phyloP scores from a whole-genome alignment of 1,140 invertebrate species.

The Geopemphigus sp. region DNA sequence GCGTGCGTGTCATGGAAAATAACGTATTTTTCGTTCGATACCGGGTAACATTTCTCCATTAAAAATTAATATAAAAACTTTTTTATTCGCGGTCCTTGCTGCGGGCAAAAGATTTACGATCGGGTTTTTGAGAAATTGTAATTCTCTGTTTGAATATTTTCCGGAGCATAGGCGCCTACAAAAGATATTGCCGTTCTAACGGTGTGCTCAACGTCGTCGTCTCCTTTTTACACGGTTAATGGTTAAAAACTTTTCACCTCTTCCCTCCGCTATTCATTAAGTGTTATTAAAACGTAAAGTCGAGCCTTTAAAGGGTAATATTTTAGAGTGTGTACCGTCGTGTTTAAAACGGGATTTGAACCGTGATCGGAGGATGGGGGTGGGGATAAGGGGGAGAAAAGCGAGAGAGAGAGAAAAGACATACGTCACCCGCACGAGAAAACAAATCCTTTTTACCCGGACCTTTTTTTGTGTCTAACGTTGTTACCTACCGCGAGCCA shows the following conservation, averaged over 20 bases:
- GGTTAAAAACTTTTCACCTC: slow-evolving; percentile 30
- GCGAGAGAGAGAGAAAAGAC: no score
- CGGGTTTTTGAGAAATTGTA: slow-evolving; percentile 10
- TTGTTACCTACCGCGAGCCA: neutral
- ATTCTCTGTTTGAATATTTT: slow-evolving; percentile 7
- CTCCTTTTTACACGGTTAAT: slow-evolving; percentile 30
- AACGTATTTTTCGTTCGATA: slow-evolving; percentile 22
- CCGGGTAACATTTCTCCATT: slow-evolving; percentile 4
- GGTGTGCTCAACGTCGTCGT: neutral
- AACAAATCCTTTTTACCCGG: neutral
- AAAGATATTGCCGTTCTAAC: slow-evolving; percentile 4
- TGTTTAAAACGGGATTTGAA: neutral
- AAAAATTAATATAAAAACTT: slow-evolving; percentile 47
- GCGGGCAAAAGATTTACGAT: slow-evolving; percentile 30
- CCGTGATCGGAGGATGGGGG: no score
- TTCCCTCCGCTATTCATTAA: slow-evolving; percentile 19
- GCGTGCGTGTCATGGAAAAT: neutral
- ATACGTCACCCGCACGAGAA: neutral
- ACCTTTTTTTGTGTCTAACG: neutral
- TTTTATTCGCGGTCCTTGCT: slow-evolving; percentile 22
- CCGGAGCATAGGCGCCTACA: slow-evolving; percentile 1
- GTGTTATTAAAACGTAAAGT: slow-evolving; percentile 24
- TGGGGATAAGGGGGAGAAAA: neutral
- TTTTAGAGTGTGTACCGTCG: neutral
- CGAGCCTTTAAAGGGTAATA: slow-evolving; percentile 10